Evolutionary conservation across 2,888 invertebrate species (phyloP).

Genomic region (Globia sparganii): DNA sequence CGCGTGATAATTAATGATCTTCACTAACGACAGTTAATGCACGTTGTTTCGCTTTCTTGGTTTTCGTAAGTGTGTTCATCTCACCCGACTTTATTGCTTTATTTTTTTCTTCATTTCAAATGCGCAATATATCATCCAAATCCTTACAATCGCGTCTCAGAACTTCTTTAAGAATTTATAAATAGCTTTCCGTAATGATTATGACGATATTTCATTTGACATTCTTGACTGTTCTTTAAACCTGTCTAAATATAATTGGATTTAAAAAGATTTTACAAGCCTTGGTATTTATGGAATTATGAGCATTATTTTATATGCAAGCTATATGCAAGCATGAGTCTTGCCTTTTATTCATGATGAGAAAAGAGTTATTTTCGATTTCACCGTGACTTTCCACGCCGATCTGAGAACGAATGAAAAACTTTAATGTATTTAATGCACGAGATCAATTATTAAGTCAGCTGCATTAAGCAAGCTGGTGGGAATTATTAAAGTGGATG

Average conservation of each 20-base stretch:
- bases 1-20: conserved; percentile 72
- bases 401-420: conserved; percentile 57
- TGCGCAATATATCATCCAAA: conserved; percentile 45
- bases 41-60: conserved; percentile 83
- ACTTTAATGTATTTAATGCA: conserved; percentile 51
- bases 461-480: conserved; percentile 32
- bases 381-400: conserved; percentile 59
- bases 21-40: conserved; percentile 69
- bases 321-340: conserved; percentile 14
- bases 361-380: conserved; percentile 54
- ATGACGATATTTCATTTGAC: conserved; percentile 38
- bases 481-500: conserved; percentile 55
- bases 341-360: conserved; percentile 53
- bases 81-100: conserved; percentile 46
- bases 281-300: conserved; percentile 29
- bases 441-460: conserved; percentile 53
- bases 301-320: conserved; percentile 44
- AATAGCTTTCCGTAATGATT: conserved; percentile 43
- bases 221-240: conserved; percentile 42
- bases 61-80: conserved; percentile 70
- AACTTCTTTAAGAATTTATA: conserved; percentile 22
- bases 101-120: conserved; percentile 45
- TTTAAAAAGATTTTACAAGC: conserved; percentile 29
- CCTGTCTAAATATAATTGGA: conserved; percentile 33
- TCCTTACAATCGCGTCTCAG: conserved; percentile 8